Evolutionary conservation across 2,888 invertebrate genomes (phyloP), one percentile per base, ranked within the genome.

Genomic region (Schizotus pectinicornis): DNA sequence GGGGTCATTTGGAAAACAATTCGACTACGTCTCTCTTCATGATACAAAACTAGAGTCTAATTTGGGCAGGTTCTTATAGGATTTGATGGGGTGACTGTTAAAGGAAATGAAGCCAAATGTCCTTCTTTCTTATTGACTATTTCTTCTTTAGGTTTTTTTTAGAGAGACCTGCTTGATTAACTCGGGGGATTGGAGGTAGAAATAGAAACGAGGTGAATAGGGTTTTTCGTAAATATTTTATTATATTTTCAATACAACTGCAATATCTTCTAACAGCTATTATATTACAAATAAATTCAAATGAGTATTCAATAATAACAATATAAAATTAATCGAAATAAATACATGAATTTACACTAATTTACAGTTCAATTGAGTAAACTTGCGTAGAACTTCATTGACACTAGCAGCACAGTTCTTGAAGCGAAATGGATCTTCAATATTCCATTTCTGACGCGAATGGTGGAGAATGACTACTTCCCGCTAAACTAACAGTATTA

Each of bases 191-290:
- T n/a, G n/a, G n/a, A n/a, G n/a, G n/a, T n/a, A n/a, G n/a, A n/a
- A n/a, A n/a, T n/a, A n/a, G n/a, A n/a, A n/a, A n/a, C n/a, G n/a
- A n/a, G n/a, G n/a, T n/a, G 9, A 9, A 35, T 52, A 9, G 2
- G 13, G 32, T 22, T 46, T 61, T 61, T 65, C 59, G 68, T 69
- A 71, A 70, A 70, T 66, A 64, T 69, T 70, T 69, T 73, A 71
- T 76, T 66, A 74, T 75, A 72, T 70, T 72, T 68, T 75, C 70
- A 73, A 73, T 76, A 77, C 77, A 78, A 78, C 77, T 76, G 75
- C 72, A 75, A 75, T 75, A 75, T 64, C 72, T 67, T 76, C 77
- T 77, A 79, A 79, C 78, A 77, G 77, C 76, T 79, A 78, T 78
- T 64, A 22, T 22, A 22, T 75, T 78, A 78, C 78, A 79, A 78